Evolutionary conservation across 2,113 vertebrate species (phyloP).

Genomic region (Semicossyphus pulcher): DNA sequence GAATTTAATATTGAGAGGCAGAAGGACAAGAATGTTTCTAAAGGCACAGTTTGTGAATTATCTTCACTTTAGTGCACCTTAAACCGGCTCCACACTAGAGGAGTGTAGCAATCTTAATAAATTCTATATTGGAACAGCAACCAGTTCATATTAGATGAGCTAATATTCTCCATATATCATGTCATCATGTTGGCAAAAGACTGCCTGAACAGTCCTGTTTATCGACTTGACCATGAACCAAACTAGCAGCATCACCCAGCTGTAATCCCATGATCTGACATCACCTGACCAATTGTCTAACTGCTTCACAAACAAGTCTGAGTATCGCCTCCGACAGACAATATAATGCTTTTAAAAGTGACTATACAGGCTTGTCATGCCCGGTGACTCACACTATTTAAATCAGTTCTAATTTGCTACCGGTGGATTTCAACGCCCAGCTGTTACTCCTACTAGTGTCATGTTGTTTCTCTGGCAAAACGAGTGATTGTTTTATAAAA

Average conservation of each 20-base stretch:
- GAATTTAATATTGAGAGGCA: neutral
- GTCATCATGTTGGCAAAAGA: neutral
- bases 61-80: conserved; percentile 44
- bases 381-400: neutral
- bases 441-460: neutral
- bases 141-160: neutral
- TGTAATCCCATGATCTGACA: neutral
- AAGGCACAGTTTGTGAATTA: conserved; percentile 5
- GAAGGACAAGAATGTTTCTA: conserved; percentile 1
- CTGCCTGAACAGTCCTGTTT: neutral
- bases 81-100: conserved; percentile 6
- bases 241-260: neutral
- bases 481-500: conserved; percentile 3
- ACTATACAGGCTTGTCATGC: neutral
- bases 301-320: conserved; percentile 22
- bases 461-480: neutral
- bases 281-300: neutral
- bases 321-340: conserved; percentile 4
- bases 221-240: neutral
- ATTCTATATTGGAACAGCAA: neutral
- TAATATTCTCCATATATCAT: neutral
- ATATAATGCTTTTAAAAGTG: conserved; percentile 9
- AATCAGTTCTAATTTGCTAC: neutral
- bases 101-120: neutral
- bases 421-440: neutral